Evolutionary conservation across 2,113 vertebrate genomes (phyloP).

Genomic region (Dinomys branickii): DNA sequence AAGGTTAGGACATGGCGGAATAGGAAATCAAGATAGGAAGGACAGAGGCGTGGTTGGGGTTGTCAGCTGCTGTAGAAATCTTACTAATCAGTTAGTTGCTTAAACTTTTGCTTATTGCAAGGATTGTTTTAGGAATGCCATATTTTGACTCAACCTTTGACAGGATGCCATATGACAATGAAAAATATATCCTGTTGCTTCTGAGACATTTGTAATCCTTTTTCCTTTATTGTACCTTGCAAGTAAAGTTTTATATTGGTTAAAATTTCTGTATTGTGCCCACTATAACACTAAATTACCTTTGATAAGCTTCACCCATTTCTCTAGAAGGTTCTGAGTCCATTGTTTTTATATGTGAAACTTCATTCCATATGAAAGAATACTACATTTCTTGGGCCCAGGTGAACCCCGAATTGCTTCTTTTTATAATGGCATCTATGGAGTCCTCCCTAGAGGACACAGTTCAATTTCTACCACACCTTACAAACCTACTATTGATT

Average conservation of each 20-base stretch:
- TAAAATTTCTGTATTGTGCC: not conserved
- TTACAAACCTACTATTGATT: not conserved
- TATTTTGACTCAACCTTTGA: not conserved
- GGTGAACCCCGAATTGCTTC: not conserved
- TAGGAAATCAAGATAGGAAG: not conserved
- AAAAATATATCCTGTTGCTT: not conserved
- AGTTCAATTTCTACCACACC: not conserved
- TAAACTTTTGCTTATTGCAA: not conserved
- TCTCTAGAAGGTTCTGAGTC: not conserved
- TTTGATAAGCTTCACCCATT: not conserved
- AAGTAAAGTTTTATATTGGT: not conserved
- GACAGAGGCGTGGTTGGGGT: too few species aligned
- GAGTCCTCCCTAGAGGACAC: not conserved
- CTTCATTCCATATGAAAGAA: not conserved
- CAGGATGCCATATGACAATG: not conserved
- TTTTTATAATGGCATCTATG: not conserved
- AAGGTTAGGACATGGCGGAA: not conserved
- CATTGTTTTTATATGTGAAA: not conserved
- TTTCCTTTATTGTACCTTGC: not conserved
- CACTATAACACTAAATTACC: not conserved
- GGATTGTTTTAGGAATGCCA: not conserved
- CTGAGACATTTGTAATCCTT: not conserved
- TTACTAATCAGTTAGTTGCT: not conserved
- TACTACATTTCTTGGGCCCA: not conserved
- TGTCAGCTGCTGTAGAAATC: not conserved